Evolutionary conservation across 1,140 invertebrate genomes (phyloP).

Genomic region (honey bee (Apis mellifera)): Amel_HAv3.1 CM009934.2:10850001-10850500

Average conservation of each 20-base stretch:
- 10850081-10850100: background rate
- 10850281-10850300: conserved; percentile 20
- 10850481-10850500: conserved; percentile 60
- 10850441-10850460: conserved; percentile 65
- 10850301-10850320: conserved; percentile 1
- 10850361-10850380: background rate
- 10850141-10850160: conserved; percentile 36
- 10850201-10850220: background rate
- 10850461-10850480: conserved; percentile 59
- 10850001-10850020: background rate
- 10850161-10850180: conserved; percentile 24
- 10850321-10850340: conserved; percentile 45
- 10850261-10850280: background rate
- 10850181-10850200: background rate
- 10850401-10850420: background rate
- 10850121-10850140: conserved; percentile 8
- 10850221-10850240: no score
- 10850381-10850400: background rate
- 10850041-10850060: background rate
- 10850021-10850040: background rate
- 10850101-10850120: background rate
- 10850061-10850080: background rate
- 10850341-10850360: conserved; percentile 7
- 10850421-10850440: conserved; percentile 44
- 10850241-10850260: conserved; percentile 27